Evolutionary conservation across 2,113 vertebrate species (phyloP).

Genomic region (Bubo blakistoni): DNA sequence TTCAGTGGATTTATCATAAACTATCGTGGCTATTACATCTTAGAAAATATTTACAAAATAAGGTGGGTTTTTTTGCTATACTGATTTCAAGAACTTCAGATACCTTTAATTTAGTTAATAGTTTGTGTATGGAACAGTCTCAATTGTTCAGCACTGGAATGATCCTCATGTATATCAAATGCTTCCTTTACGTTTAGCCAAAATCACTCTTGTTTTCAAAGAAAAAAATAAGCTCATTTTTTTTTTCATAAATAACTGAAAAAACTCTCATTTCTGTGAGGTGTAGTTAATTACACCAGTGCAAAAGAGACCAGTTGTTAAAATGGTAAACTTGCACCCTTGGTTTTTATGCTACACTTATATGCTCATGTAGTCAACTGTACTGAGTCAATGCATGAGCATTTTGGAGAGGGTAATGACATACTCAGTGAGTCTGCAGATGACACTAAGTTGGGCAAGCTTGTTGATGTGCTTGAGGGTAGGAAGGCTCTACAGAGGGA

Average conservation of each 20-base stretch:
- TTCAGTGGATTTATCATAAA: neutral
- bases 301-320: neutral
- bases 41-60: neutral
- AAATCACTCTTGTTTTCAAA: neutral
- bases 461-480: neutral
- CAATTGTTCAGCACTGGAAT: neutral
- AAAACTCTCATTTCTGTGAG: neutral
- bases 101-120: neutral
- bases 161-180: neutral
- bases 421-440: neutral
- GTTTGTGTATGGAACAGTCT: neutral
- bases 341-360: neutral
- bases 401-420: neutral
- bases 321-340: neutral
- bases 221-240: neutral
- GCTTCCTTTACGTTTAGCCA: neutral
- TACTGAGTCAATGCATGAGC: neutral
- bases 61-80: neutral
- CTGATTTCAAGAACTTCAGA: neutral
- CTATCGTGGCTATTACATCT: neutral
- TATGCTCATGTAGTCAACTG: neutral
- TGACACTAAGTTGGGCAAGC: neutral
- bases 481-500: neutral
- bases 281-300: neutral
- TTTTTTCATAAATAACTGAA: neutral